These are phyloP conservation scores for Machaerirhynchus nigripectus DNA, from an alignment of 2,113 vertebrate species.

Conservation along the genomic window DNA sequence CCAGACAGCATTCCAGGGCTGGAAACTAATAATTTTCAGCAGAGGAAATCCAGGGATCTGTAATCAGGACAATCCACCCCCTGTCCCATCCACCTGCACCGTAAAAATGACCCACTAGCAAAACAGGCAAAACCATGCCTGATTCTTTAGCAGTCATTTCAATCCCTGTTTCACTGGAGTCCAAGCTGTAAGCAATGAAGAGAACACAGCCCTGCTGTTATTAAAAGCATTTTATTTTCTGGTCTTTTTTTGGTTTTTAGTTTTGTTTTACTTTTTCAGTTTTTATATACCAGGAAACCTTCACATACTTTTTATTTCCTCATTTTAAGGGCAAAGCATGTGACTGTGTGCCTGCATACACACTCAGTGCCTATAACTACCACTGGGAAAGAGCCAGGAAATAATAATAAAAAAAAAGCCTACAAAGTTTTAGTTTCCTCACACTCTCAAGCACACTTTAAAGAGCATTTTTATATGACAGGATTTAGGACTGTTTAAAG, in stretches of 20 bases:
- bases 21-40: neutral
- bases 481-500: constrained; percentile 26
- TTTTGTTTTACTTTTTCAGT: neutral
- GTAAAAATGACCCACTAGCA: neutral
- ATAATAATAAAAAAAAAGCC: neutral
- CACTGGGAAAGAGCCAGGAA: neutral
- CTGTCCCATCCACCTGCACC: neutral
- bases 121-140: neutral
- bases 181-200: neutral
- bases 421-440: constrained; percentile 12
- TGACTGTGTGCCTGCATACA: neutral
- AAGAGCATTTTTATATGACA: neutral
- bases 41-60: neutral
- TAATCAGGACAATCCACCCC: neutral
- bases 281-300: neutral
- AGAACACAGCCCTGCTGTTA: neutral
- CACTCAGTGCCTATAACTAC: neutral
- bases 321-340: neutral
- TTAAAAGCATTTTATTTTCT: neutral
- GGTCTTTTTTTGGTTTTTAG: too few species aligned
- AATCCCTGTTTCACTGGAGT: neutral
- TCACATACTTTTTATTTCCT: neutral
- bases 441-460: neutral
- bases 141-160: neutral
- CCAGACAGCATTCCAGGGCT: neutral